phyloP scores from a whole-genome alignment of 2,113 vertebrate genomes.

The Cygnus buccinator region DNA sequence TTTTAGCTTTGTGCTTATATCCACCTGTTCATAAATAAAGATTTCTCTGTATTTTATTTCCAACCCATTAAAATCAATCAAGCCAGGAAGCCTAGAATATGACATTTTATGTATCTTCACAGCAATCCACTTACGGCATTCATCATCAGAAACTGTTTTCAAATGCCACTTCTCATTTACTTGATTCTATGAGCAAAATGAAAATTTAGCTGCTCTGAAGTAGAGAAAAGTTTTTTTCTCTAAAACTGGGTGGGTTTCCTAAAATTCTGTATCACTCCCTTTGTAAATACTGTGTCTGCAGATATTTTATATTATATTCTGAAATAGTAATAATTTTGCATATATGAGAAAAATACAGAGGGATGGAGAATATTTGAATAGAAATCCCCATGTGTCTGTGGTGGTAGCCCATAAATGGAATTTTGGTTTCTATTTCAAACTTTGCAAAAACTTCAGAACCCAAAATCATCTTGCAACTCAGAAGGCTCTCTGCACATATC shows the following conservation, averaged over 20 bases:
- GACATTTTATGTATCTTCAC: slow-evolving; percentile 51
- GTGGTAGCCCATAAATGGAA: not conserved
- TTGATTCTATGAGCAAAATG: slow-evolving; percentile 44
- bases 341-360: not conserved
- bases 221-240: slow-evolving; percentile 17
- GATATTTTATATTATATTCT: not conserved
- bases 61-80: slow-evolving; percentile 61
- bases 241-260: not conserved
- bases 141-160: slow-evolving; percentile 58
- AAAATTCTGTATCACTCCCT: not conserved
- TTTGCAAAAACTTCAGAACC: not conserved
- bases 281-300: not conserved
- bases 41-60: slow-evolving; percentile 58
- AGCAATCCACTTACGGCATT: slow-evolving; percentile 34
- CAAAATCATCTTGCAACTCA: not conserved
- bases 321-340: not conserved
- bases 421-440: not conserved
- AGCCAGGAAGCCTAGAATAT: slow-evolving; percentile 39
- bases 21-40: slow-evolving; percentile 50
- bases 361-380: not conserved
- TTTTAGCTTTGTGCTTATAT: slow-evolving; percentile 37
- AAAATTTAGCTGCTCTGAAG: slow-evolving; percentile 40
- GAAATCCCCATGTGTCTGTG: not conserved
- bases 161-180: slow-evolving; percentile 58
- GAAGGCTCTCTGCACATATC: not conserved